Evolutionary conservation across 2,113 vertebrate species (phyloP).

Genomic region (Ivindomyrus marchei): DNA sequence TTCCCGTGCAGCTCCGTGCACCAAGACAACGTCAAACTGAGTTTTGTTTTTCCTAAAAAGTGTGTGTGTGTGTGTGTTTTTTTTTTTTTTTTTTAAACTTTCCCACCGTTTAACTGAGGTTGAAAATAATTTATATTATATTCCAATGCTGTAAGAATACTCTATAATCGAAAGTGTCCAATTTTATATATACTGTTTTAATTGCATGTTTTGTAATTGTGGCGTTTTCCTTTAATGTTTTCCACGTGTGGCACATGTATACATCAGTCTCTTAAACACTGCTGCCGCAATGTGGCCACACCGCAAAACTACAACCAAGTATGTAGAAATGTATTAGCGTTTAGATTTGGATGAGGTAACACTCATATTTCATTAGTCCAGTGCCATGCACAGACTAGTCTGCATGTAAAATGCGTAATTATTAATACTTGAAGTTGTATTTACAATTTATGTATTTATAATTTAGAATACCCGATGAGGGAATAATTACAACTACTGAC

Average conservation of each 20-base stretch:
- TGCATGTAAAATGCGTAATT: not conserved
- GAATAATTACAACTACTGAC: not conserved
- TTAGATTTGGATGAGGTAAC: not conserved
- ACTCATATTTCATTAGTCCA: not conserved
- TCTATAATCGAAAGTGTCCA: not conserved
- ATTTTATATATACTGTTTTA: not conserved
- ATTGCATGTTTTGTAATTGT: not conserved
- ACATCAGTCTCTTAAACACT: not conserved
- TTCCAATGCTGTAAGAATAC: not conserved
- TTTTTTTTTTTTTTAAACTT: not conserved
- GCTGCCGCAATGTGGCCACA: not conserved
- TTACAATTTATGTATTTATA: not conserved
- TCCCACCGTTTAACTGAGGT: not conserved
- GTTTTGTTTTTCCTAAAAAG: not conserved
- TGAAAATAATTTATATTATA: not conserved
- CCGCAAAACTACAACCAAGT: not conserved
- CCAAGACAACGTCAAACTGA: not conserved
- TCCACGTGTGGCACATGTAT: not conserved
- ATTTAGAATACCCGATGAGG: not conserved
- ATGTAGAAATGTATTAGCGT: too few relatives aligned
- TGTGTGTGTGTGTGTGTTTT: too few relatives aligned
- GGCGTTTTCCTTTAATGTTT: not conserved
- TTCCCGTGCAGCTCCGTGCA: not conserved
- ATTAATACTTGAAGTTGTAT: not conserved
- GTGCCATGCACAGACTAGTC: not conserved